These are phyloP conservation scores for Campoletis sonorensis DNA, from an alignment of 1,140 invertebrate species.

Conservation along the genomic window DNA sequence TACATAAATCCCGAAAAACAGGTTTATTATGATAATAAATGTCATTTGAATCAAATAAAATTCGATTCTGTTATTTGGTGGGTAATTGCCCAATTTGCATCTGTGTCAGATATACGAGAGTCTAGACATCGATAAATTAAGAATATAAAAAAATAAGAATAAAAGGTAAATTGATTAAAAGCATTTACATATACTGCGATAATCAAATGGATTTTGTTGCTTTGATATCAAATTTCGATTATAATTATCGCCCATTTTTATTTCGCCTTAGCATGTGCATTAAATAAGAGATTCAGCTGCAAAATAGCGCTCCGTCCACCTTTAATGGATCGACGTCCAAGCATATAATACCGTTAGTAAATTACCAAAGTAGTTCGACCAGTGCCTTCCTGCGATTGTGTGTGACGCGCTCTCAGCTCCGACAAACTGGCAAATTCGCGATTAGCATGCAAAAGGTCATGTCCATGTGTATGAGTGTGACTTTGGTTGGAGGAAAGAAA, in stretches of 20 bases:
- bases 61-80: not conserved
- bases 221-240: not conserved
- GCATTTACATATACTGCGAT: not conserved
- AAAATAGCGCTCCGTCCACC: not conserved
- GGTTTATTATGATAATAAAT: constrained; percentile 11
- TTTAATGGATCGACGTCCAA: not conserved
- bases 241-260: not conserved
- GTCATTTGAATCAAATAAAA: constrained; percentile 18
- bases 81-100: constrained; percentile 7
- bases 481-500: not conserved
- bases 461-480: not conserved
- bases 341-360: constrained; percentile 46
- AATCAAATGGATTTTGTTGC: not conserved
- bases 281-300: not conserved
- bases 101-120: not conserved
- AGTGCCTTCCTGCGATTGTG: not conserved
- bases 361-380: constrained; percentile 41
- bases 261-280: not conserved
- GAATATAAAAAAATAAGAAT: no score
- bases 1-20: constrained; percentile 19
- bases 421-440: constrained; percentile 37
- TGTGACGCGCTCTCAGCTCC: not conserved
- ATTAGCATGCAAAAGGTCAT: constrained; percentile 50
- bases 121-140: not conserved
- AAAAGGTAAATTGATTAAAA: not conserved